These are phyloP conservation scores for Dryobota labecula DNA, from an alignment of 2,888 invertebrate species.

Conservation along the genomic window DNA sequence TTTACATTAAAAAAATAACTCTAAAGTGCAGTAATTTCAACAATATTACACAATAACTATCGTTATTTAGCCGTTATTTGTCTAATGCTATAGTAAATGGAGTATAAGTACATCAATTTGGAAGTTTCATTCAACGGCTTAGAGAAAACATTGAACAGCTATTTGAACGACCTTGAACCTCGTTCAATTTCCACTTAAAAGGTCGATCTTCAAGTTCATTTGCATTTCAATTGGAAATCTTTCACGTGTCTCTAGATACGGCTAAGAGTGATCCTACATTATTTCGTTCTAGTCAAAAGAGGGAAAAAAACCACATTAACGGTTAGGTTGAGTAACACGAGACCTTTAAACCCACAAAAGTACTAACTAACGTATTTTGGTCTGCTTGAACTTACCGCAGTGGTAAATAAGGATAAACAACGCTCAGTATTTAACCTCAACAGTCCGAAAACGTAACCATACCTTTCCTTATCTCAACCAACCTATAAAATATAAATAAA, in stretches of 20 bases:
- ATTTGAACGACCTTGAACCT: slow-evolving; percentile 13
- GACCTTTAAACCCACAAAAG: too few relatives aligned
- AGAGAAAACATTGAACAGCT: slow-evolving; percentile 16
- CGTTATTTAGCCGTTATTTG: too few relatives aligned
- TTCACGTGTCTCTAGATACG: slow-evolving; percentile 2
- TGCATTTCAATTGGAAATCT: slow-evolving; percentile 32
- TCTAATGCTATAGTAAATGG: too few relatives aligned
- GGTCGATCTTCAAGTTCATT: slow-evolving; percentile 32
- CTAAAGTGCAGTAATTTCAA: too few relatives aligned
- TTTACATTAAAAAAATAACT: too few relatives aligned
- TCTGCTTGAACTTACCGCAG: too few relatives aligned
- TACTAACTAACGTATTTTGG: too few relatives aligned
- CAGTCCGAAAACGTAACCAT: not conserved
- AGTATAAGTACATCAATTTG: not conserved
- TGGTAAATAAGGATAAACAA: too few relatives aligned
- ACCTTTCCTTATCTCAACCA: not conserved
- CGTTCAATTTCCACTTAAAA: slow-evolving; percentile 29
- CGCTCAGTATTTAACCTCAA: not conserved
- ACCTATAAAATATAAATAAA: slow-evolving; percentile 14
- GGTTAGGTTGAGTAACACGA: too few relatives aligned
- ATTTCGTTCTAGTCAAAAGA: not conserved
- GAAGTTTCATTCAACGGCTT: not conserved
- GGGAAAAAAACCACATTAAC: not conserved
- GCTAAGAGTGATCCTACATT: slow-evolving; percentile 1
- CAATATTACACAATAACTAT: too few relatives aligned